Evolutionary conservation across 2,113 vertebrate species (phyloP), one percentile per base, ranked within the genome.

Genomic region (Clupea harengus): DNA sequence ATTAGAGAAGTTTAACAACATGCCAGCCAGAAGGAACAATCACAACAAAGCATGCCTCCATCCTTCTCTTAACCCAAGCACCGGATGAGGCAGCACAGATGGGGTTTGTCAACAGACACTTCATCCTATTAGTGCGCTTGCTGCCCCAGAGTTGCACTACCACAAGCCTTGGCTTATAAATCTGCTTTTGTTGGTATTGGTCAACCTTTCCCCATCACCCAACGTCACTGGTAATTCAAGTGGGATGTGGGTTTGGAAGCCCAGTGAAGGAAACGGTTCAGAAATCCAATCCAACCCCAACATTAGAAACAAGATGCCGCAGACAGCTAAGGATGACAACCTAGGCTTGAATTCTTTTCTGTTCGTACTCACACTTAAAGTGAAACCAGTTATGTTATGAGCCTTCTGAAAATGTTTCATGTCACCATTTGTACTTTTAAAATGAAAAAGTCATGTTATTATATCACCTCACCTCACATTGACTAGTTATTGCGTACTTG

Each of bases 1-100:
- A 91, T 93, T 91, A 93, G 85, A 90, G 45, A 54, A 91, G 89
- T 93, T 94, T 92, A 94, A 91, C 80, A 54, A 86, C 87, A 89
- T 54, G 84, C 90, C 91, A 91, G 90, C 90, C 91, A 91, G 90
- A 89, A 87, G 84, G 88, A 91, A 88, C 89, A 72, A 85, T 90
- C 91, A 94, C 89, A 91, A 91, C 87, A 89, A 86, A 81, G 75
- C 22, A 84, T 60, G 52, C 50, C 22, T 2, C 54, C 50, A 78
- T 17, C 60, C 20, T 54, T 57, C 22, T 78, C 3, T n/a, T 10
- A 32, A 20, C 10, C 75, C 17, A 52, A 4, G 5, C 8, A 50
- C 20, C 47, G 45, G 45, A 50, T 60, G 6, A 13, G 54, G 17
- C 49, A 0, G 49, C 13, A 32, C 28, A 20, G 39, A 52, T 52